Evolutionary conservation across 2,888 invertebrate species (phyloP).

Genomic region (Epinotia nisella): DNA sequence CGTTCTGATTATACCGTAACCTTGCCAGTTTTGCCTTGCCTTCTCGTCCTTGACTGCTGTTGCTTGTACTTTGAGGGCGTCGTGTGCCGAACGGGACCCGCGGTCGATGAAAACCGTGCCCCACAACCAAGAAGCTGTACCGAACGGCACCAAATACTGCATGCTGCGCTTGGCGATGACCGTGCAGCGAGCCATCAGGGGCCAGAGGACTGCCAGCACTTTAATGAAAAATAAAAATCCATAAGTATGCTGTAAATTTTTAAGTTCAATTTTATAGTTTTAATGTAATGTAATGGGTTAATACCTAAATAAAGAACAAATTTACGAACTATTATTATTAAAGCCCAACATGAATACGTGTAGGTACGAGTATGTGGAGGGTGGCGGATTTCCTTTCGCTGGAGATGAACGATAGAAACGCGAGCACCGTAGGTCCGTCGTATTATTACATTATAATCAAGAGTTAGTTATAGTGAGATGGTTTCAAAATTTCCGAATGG

Average conservation of each 20-base stretch:
- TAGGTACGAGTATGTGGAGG: too few species aligned
- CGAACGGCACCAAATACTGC: conserved; percentile 93
- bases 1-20: background rate
- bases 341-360: too few species aligned
- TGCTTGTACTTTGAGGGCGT: conserved; percentile 89
- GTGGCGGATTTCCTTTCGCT: too few species aligned
- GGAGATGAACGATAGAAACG: too few species aligned
- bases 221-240: conserved; percentile 45
- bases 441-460: too few species aligned
- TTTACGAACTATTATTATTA: too few species aligned
- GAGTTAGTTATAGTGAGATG: too few species aligned
- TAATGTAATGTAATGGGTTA: too few species aligned
- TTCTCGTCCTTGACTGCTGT: conserved; percentile 87
- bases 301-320: too few species aligned
- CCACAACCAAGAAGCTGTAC: conserved; percentile 93
- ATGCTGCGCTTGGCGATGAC: conserved; percentile 94
- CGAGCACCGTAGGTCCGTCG: too few species aligned
- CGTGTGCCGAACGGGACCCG: conserved; percentile 88
- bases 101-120: conserved; percentile 95
- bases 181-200: conserved; percentile 90
- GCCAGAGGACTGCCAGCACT: conserved; percentile 93
- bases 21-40: conserved; percentile 67
- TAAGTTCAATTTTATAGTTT: too few species aligned
- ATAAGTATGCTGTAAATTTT: background rate
- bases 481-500: too few species aligned